phyloP scores from a whole-genome alignment of 1,140 invertebrate species.

The Argopecten irradians region DNA sequence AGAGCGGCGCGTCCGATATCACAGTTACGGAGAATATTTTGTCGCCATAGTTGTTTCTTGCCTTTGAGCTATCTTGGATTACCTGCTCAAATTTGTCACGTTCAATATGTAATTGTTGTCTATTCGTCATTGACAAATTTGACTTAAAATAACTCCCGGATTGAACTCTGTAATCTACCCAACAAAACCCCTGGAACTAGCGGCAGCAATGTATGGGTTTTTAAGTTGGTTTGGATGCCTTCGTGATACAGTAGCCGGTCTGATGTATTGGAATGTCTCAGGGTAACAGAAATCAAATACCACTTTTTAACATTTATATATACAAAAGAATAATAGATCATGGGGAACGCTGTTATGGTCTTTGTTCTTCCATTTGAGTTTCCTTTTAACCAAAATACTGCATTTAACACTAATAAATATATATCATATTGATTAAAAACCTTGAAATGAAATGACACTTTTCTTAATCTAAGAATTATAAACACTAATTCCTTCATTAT shows the following conservation, averaged over 20 bases:
- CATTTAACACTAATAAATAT: too few relatives aligned
- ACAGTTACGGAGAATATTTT: conserved; percentile 9
- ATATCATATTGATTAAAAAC: too few relatives aligned
- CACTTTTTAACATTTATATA: neutral
- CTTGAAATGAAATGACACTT: too few relatives aligned
- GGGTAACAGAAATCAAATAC: neutral
- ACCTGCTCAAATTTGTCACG: neutral
- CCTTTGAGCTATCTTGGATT: conserved; percentile 15
- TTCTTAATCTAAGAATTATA: too few relatives aligned
- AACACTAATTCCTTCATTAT: too few relatives aligned
- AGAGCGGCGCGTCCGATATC: neutral
- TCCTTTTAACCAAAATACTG: too few relatives aligned
- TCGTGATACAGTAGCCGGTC: neutral
- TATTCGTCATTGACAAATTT: conserved; percentile 12
- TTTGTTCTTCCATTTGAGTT: too few relatives aligned
- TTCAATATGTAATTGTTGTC: conserved; percentile 23
- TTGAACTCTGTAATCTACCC: neutral
- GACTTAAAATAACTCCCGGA: conserved; percentile 16
- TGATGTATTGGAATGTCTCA: conserved; percentile 1
- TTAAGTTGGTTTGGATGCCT: neutral
- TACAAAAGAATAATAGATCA: neutral
- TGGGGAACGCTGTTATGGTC: too few relatives aligned
- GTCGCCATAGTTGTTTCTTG: neutral
- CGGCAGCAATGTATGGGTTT: neutral
- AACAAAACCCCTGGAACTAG: neutral